phyloP scores from a whole-genome alignment of 2,797 vertebrate genomes.

The Rhynchonycteris naso region DNA sequence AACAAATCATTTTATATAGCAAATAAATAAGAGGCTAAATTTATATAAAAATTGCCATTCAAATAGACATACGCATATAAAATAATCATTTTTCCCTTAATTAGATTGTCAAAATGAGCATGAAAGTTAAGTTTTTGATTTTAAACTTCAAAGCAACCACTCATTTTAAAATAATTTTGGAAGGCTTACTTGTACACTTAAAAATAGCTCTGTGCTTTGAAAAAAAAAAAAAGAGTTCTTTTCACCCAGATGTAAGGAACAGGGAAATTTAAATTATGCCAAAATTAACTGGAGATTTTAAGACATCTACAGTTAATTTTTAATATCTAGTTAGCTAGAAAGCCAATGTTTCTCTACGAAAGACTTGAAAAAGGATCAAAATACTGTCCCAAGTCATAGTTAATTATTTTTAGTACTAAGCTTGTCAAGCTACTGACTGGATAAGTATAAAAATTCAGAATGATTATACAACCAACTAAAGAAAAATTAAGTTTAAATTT shows the following conservation, averaged over 20 bases:
- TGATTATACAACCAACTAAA: not conserved
- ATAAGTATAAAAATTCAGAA: not conserved
- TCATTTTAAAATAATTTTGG: not conserved
- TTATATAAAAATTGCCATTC: not conserved
- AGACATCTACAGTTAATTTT: not conserved
- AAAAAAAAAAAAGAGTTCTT: conserved; percentile 10
- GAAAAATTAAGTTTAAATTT: not conserved
- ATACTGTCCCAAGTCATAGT: not conserved
- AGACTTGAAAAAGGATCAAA: not conserved
- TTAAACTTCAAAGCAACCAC: not conserved
- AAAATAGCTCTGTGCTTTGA: not conserved
- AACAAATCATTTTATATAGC: conserved; percentile 4
- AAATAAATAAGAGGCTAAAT: not conserved
- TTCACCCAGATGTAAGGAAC: not conserved
- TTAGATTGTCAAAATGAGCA: not conserved
- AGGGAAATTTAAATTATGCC: not conserved
- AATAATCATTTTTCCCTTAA: not conserved
- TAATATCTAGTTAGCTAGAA: not conserved
- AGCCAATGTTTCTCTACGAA: not conserved
- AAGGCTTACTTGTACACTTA: not conserved
- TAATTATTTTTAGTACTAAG: not conserved
- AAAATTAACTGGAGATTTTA: not conserved
- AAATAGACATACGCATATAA: not conserved
- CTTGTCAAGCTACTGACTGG: not conserved
- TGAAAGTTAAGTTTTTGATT: conserved; percentile 20